A percentile compares a stretch with the other conserved stretches of the same genome.
Conservation (phyloP, 2,888 invertebrate genomes). For the Drosophila aldrichi region DNA sequence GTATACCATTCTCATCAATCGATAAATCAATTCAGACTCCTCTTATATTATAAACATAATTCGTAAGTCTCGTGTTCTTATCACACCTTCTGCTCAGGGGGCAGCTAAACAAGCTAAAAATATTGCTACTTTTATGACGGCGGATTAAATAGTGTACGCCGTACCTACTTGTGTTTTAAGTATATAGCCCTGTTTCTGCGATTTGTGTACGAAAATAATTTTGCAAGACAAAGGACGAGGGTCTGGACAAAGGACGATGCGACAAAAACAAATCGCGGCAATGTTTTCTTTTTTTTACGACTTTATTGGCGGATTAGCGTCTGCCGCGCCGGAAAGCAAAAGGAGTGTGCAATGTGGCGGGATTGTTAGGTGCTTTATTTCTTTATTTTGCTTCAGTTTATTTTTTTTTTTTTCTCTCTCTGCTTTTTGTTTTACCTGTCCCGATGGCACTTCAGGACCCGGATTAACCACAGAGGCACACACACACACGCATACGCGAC, state of each 20-base stretch:
- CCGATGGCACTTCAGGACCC: conserved; percentile 44
- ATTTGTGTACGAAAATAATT: conserved; percentile 74
- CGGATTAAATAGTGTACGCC: conserved; percentile 18
- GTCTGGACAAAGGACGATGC: conserved; percentile 31
- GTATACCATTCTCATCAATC: too few relatives aligned
- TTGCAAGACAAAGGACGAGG: conserved; percentile 53
- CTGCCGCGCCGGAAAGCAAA: conserved; percentile 60
- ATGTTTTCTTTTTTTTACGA: conserved; percentile 62
- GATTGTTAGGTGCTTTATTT: conserved; percentile 43
- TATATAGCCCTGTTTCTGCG: conserved; percentile 40
- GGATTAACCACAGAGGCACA: conserved; percentile 59
- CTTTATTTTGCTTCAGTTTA: conserved; percentile 1
- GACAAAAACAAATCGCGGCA: conserved; percentile 49
- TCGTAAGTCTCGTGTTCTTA: neutral
- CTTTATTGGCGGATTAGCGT: conserved; percentile 74
- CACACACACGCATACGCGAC: conserved; percentile 16
- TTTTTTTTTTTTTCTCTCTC: too few relatives aligned
- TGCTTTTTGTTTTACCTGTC: conserved; percentile 51
- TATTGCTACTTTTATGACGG: conserved; percentile 39
- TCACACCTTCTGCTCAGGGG: neutral
- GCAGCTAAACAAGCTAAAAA: neutral
- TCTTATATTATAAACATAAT: neutral
- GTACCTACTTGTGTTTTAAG: conserved; percentile 25
- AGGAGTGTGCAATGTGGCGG: conserved; percentile 68
- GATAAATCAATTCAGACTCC: neutral